A percentile compares a stretch with the other conserved stretches of the same genome.
Evolutionary conservation across 1,140 invertebrate genomes (phyloP).

Genomic region (Nephotettix cincticeps): DNA sequence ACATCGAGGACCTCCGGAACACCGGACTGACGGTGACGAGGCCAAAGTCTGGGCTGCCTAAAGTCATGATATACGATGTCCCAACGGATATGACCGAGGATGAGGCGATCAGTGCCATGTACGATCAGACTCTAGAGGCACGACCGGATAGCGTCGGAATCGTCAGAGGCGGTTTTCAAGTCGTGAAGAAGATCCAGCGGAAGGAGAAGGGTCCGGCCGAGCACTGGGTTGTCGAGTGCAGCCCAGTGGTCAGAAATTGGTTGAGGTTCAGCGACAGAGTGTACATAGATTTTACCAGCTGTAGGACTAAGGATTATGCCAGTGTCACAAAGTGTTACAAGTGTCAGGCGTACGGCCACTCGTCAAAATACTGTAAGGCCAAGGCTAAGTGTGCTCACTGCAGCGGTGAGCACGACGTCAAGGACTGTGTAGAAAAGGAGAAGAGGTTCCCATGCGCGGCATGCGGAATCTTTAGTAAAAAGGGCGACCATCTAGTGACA

Average conservation of each 20-base stretch:
- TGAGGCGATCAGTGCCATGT: no score
- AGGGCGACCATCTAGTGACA: neutral
- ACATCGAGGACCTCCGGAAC: neutral
- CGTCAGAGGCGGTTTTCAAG: no score
- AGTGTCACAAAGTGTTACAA: conserved; percentile 29
- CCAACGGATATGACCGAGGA: neutral
- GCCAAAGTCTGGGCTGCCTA: neutral
- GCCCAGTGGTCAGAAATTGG: neutral
- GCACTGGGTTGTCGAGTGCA: conserved; percentile 12
- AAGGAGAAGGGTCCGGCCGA: neutral
- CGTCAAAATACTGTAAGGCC: conserved; percentile 15
- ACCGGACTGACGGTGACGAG: neutral
- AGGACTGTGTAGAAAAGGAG: neutral
- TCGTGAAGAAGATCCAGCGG: neutral
- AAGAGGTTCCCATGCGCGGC: neutral
- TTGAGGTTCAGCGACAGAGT: neutral
- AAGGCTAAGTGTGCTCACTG: neutral
- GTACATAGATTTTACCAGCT: conserved; percentile 1
- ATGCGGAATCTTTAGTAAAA: neutral
- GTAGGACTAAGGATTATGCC: conserved; percentile 23
- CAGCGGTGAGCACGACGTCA: neutral
- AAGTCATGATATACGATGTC: conserved; percentile 1
- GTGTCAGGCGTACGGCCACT: conserved; percentile 31
- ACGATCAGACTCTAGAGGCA: no score
- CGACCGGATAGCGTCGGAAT: neutral